Percentiles rank a stretch among this genome's conserved stretches.
These are phyloP conservation scores for Brachionus koreanus DNA, from an alignment of 1,140 invertebrate genomes.

Conservation along the genomic window DNA sequence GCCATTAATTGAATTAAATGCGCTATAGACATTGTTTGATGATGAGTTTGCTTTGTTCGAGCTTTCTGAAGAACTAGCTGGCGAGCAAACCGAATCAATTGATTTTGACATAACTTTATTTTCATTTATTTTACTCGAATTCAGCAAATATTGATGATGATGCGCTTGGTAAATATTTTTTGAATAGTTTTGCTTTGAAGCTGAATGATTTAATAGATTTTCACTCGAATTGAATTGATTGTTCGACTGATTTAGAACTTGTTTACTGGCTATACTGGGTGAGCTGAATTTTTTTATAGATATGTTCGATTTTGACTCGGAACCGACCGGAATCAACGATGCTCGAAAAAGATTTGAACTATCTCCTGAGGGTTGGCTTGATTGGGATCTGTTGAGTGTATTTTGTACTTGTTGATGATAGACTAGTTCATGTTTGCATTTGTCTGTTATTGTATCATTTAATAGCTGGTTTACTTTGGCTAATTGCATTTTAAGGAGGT, in stretches of 20 bases:
- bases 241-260: neutral
- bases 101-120: conserved; percentile 25
- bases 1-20: conserved; percentile 33
- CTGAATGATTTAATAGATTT: conserved; percentile 16
- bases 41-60: conserved; percentile 10
- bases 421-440: conserved; percentile 42
- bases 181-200: neutral
- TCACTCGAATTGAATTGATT: conserved; percentile 30
- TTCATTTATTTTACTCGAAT: conserved; percentile 4
- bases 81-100: conserved; percentile 19
- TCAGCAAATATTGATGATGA: conserved; percentile 25
- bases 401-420: conserved; percentile 40
- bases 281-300: neutral
- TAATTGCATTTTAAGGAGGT: conserved; percentile 3
- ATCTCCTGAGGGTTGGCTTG: neutral
- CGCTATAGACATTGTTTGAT: neutral
- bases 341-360: neutral
- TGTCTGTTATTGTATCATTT: conserved; percentile 43
- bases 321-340: neutral
- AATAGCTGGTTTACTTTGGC: conserved; percentile 31
- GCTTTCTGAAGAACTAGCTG: neutral
- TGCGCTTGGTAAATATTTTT: conserved; percentile 11
- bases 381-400: neutral
- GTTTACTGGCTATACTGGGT: neutral
- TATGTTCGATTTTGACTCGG: neutral